Evolutionary conservation across 1,140 invertebrate genomes (phyloP).

Genomic region (Drosophila pandora): DNA sequence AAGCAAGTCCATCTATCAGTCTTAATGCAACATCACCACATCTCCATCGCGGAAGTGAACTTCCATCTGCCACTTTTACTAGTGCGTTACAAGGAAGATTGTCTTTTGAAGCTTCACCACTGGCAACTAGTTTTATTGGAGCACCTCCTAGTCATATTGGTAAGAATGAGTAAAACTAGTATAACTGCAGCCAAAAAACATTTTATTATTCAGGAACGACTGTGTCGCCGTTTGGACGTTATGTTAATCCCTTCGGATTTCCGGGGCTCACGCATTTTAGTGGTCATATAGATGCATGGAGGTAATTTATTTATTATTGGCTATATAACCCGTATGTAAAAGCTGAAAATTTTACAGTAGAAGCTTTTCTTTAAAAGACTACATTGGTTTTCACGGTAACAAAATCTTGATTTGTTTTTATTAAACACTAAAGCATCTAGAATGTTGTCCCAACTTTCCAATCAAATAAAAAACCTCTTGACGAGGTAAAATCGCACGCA

Average conservation of each 20-base stretch:
- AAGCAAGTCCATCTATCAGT: slow-evolving; percentile 73
- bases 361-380: too few species aligned
- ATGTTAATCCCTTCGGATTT: slow-evolving; percentile 84
- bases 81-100: slow-evolving; percentile 66
- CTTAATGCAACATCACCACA: slow-evolving; percentile 84
- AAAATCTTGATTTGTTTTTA: too few species aligned
- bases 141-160: slow-evolving; percentile 87
- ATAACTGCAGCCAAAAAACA: neutral
- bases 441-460: too few species aligned
- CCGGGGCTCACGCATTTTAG: slow-evolving; percentile 89
- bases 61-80: slow-evolving; percentile 64
- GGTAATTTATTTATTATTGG: slow-evolving; percentile 83
- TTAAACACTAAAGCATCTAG: too few species aligned
- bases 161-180: slow-evolving; percentile 63
- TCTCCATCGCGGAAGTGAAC: slow-evolving; percentile 84
- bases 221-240: slow-evolving; percentile 91
- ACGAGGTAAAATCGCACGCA: too few species aligned
- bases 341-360: too few species aligned
- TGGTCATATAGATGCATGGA: slow-evolving; percentile 88
- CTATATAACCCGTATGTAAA: neutral
- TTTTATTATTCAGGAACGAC: slow-evolving; percentile 74
- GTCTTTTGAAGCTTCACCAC: slow-evolving; percentile 86
- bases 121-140: slow-evolving; percentile 87
- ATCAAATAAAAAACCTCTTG: too few species aligned
- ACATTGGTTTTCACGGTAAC: too few species aligned